Evolutionary conservation across 1,140 invertebrate genomes (phyloP), one percentile per base, ranked within the genome.

Genomic region (Meloidogyne hapla): DNA sequence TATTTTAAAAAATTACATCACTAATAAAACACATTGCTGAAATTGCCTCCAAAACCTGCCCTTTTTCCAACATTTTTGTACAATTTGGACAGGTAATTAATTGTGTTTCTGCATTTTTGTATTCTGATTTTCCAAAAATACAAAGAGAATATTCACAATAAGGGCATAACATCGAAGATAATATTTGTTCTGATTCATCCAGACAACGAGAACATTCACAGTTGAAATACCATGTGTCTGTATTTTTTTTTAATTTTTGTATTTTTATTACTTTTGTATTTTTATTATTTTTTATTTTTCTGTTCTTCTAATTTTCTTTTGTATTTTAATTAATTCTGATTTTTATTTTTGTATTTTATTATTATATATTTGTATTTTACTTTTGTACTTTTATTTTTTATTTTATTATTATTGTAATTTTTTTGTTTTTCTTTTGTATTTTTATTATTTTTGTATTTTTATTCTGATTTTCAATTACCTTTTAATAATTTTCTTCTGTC

Each of bases 201-300:
- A 38, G 62, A 66, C 85, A 86, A 28, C 85, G 69, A 13, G 76
- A 76, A 69, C 85, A 86, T n/a, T 87, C 48, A 66, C 85, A 86
- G 8, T 83, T 69, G 64, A 86, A 86, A 64, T 82, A 85, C 84
- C 84, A 85, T 12, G 83, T 85, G 56, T 73, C 71, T 40, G 25
- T 12, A 26, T 42, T 68, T n/a, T 40, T 68, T 21, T 18, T 23
- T 40, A 12, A 45, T 8, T 45, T 40, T 8, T 23, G 3, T 68
- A 23, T 2, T 26, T 68, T 3, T 68, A 13, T 38, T n/a, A n/a
- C 9, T 33, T 33, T 33, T 33, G 33, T 33, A 8, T 33, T 33
- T 33, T 33, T 33, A 8, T 33, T 6, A 6, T 33, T 33, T 33
- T 33, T 33, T 33, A 33, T 33, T 64, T 64, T 8, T n/a, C n/a